phyloP scores from a whole-genome alignment of 2,888 invertebrate species.

The Sinelater perroti region DNA sequence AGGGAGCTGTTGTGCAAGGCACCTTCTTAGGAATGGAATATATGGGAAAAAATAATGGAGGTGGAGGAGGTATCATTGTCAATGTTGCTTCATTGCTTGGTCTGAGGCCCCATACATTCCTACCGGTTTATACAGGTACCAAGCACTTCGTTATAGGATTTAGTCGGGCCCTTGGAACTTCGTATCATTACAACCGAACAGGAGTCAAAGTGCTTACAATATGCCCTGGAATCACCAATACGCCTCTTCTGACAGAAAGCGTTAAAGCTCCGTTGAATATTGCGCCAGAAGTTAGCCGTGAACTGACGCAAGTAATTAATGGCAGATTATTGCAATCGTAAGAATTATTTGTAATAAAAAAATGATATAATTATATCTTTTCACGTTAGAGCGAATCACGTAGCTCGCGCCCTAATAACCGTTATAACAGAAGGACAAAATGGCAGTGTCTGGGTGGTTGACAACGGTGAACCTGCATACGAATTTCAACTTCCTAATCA shows the following conservation, averaged over 20 bases:
- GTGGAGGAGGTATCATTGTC: constrained; percentile 71
- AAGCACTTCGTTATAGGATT: constrained; percentile 66
- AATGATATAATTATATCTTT: neutral
- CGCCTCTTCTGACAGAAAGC: constrained; percentile 38
- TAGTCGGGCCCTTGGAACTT: constrained; percentile 61
- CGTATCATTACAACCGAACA: constrained; percentile 52
- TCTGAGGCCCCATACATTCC: constrained; percentile 62
- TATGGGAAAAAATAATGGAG: constrained; percentile 67
- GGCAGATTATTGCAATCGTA: neutral
- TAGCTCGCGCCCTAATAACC: constrained; percentile 55
- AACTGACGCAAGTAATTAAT: neutral
- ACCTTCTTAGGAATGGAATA: constrained; percentile 65
- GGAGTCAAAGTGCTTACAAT: constrained; percentile 59
- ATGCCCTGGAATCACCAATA: constrained; percentile 60
- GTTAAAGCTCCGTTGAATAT: neutral
- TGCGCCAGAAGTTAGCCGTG: neutral
- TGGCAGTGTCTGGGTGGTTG: constrained; percentile 65
- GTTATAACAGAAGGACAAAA: constrained; percentile 58
- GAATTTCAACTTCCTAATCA: constrained; percentile 53
- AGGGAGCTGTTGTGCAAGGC: constrained; percentile 61
- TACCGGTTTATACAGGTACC: constrained; percentile 69
- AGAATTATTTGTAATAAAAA: neutral
- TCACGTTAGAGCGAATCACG: constrained; percentile 31
- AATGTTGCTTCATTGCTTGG: constrained; percentile 72
- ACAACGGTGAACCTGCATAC: constrained; percentile 58